Percentiles rank a stretch among this genome's conserved stretches.
Conservation (phyloP, 2,113 vertebrate genomes). For the Corythoichthys intestinalis region DNA sequence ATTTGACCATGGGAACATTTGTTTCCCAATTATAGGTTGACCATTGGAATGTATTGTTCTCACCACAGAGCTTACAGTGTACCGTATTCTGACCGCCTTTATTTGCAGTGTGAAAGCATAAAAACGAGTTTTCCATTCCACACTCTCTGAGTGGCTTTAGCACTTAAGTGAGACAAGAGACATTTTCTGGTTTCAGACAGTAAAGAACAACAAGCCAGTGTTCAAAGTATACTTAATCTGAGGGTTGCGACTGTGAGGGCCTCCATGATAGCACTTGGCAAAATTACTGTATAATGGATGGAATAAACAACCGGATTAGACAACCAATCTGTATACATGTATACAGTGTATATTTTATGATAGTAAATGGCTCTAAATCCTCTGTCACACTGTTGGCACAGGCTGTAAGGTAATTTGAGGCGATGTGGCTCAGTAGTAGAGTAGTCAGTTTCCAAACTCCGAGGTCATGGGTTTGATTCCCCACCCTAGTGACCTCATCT, state of each 20-base stretch:
- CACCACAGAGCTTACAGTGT: neutral
- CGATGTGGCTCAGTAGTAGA: too few species aligned
- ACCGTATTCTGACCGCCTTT: neutral
- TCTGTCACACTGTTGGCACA: too few species aligned
- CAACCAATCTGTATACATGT: too few species aligned
- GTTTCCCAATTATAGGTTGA: neutral
- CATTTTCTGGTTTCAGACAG: conserved; percentile 28
- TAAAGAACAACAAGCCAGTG: conserved; percentile 39
- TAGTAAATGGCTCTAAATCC: too few species aligned
- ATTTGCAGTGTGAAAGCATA: neutral
- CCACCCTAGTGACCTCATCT: too few species aligned
- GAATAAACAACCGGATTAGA: conserved; percentile 35
- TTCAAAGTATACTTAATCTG: conserved; percentile 57
- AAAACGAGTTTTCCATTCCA: neutral
- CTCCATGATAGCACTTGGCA: conserved; percentile 69
- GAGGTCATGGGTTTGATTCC: too few species aligned
- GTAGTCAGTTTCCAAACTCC: too few species aligned
- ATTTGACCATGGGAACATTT: neutral
- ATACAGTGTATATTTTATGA: too few species aligned
- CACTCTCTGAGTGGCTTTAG: conserved; percentile 10
- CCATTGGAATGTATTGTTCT: conserved; percentile 5
- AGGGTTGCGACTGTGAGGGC: conserved; percentile 18
- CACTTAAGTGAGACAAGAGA: conserved; percentile 15
- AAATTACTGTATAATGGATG: conserved; percentile 64
- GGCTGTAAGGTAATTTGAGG: too few species aligned